Base-by-base conservation (phyloP, 2,888 invertebrate genomes). In the Ochlodes sylvanus region DNA sequence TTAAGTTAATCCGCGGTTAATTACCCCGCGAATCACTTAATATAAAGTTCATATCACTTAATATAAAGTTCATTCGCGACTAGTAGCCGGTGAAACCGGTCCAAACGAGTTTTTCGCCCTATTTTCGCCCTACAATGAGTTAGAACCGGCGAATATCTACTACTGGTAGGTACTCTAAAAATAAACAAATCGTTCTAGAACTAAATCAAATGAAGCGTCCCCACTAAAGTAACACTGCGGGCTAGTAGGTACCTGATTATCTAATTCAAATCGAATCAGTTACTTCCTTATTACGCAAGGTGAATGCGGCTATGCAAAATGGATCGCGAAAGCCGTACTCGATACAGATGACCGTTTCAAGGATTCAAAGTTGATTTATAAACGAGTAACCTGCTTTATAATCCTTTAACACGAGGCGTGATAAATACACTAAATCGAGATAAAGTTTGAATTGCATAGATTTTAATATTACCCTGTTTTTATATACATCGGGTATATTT, bases 251-350 rank as follows among this genome's bases (percentile, higher is more conserved):
- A 60, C 58, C 58, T 66, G 65, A 70, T 63, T 58, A 63, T 56
- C 64, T 65, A 62, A 69, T 61, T 61, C 67, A 67, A 61, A 67
- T 67, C 55, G 67, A 67, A 67, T 67, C 60, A 67, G 67, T 61
- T 61, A 61, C 67, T 67, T 67, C 67, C 64, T 65, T 63, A 70
- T 68, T 55, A 62, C 58, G 65, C 65, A 65, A 65, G 65, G 65
- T 65, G 65, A 65, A 65, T 65, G 65, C 58, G 58, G 14, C 65
- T 41, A 65, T 65, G 65, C 65, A 65, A 65, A 65, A 65, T 65
- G 58, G 65, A 65, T 58, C 65, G 65, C 65, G 58, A 65, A 65
- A 65, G 50, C 42, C 55, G 44, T 27, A 60, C 58, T 57, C 63
- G 44, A 55, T 55, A 44, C 56, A n/a, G 57, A 52, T 55, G 65